These are phyloP conservation scores for Drosophila mauritiana DNA, from an alignment of 1,140 invertebrate species.

Conservation along the genomic window DNA sequence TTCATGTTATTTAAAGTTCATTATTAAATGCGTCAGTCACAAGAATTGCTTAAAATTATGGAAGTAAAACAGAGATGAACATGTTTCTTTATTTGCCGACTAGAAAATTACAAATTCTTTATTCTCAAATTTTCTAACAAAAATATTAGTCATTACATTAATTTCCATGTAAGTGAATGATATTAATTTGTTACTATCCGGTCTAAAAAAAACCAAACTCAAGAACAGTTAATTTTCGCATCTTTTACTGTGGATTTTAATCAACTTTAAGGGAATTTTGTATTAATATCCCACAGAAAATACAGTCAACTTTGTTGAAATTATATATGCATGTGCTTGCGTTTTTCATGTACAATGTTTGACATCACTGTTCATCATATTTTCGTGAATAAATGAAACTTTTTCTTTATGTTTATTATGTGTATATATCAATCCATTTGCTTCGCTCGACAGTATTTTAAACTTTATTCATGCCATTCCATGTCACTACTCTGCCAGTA, in stretches of 20 bases:
- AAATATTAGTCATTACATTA: background rate
- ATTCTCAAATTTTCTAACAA: background rate
- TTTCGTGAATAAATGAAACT: constrained; percentile 27
- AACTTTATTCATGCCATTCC: constrained; percentile 57
- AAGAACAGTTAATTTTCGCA: no score
- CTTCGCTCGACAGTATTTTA: constrained; percentile 46
- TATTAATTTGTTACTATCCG: no score
- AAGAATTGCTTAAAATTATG: constrained; percentile 1
- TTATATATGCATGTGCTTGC: no score
- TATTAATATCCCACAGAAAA: background rate
- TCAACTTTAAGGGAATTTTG: no score
- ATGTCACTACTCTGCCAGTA: constrained; percentile 36
- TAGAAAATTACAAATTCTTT: background rate
- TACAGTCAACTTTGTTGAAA: background rate
- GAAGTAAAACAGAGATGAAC: background rate
- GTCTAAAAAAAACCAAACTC: no score
- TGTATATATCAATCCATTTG: constrained; percentile 18
- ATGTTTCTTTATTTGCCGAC: background rate
- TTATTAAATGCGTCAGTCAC: constrained; percentile 53
- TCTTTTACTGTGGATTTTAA: no score
- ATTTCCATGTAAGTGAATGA: background rate
- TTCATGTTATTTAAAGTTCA: constrained; percentile 75
- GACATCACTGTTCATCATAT: constrained; percentile 14
- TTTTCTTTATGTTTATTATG: constrained; percentile 23
- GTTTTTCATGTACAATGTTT: background rate